A percentile compares a stretch with the other conserved stretches of the same genome.
Evolutionary conservation across 2,888 invertebrate genomes (phyloP).

Genomic region (Clusia tigrina): DNA sequence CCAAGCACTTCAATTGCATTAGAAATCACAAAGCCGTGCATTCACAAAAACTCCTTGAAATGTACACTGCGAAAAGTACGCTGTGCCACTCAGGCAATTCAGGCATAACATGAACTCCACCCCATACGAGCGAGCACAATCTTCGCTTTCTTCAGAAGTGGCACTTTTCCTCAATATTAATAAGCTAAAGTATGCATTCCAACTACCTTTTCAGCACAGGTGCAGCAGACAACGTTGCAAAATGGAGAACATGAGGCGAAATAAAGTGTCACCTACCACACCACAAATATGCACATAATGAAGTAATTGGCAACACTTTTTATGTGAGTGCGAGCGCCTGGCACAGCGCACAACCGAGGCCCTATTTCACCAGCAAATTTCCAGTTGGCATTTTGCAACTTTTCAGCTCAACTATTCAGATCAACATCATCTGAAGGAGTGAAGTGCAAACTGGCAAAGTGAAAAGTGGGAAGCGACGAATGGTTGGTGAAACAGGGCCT

Average conservation of each 20-base stretch:
- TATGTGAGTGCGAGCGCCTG: background rate
- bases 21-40: constrained; percentile 7
- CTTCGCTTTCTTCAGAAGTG: constrained; percentile 9
- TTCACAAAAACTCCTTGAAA: background rate
- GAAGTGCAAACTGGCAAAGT: too few relatives aligned
- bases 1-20: background rate
- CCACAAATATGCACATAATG: constrained; percentile 44
- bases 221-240: background rate
- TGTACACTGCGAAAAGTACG: background rate
- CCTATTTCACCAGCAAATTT: too few relatives aligned
- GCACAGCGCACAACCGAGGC: too few relatives aligned
- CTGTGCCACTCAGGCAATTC: too few relatives aligned
- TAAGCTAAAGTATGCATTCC: background rate
- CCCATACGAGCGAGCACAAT: background rate
- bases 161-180: constrained; percentile 11
- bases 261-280: background rate
- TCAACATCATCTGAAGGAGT: too few relatives aligned
- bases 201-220: background rate
- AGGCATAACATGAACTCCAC: background rate
- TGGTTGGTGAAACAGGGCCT: too few relatives aligned
- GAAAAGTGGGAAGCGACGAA: too few relatives aligned
- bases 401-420: too few relatives aligned
- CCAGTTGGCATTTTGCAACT: too few relatives aligned
- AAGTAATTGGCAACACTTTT: constrained; percentile 56
- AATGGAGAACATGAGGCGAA: background rate